Conservation (phyloP, 2,113 vertebrate genomes). For the Camelus dromedarius region DNA sequence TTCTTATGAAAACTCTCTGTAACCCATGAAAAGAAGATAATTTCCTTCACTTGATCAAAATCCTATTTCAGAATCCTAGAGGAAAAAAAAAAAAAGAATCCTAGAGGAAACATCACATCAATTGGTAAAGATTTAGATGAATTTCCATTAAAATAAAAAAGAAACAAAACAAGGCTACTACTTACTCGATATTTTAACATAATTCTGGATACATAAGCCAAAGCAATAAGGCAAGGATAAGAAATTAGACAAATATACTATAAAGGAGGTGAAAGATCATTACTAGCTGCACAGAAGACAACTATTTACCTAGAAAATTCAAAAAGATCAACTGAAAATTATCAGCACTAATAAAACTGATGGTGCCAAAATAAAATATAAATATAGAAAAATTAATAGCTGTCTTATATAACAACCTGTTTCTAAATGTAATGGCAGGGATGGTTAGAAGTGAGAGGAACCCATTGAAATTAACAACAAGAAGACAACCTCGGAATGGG, state of each 20-base stretch:
- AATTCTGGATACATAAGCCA: not conserved
- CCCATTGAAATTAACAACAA: not conserved
- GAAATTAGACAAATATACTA: constrained; percentile 12
- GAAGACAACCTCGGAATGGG: too few species aligned
- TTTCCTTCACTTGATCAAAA: not conserved
- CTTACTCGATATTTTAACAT: constrained; percentile 1
- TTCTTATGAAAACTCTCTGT: not conserved
- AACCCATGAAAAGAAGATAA: not conserved
- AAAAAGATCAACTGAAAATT: constrained; percentile 6
- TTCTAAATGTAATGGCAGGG: not conserved
- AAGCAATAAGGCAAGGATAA: not conserved
- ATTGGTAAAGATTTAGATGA: not conserved
- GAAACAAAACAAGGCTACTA: not conserved
- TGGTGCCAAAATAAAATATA: not conserved
- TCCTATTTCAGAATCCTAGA: not conserved
- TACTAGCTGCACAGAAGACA: not conserved
- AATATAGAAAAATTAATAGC: not conserved
- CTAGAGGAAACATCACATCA: not conserved
- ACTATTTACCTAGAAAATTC: constrained; percentile 19
- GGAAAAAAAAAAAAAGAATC: not conserved
- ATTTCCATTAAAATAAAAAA: not conserved
- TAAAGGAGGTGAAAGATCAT: not conserved
- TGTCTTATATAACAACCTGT: not conserved
- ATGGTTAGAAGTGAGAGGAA: not conserved
- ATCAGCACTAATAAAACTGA: not conserved